Evolutionary conservation across 2,888 invertebrate species (phyloP).

Genomic region (Chrysolina americana): DNA sequence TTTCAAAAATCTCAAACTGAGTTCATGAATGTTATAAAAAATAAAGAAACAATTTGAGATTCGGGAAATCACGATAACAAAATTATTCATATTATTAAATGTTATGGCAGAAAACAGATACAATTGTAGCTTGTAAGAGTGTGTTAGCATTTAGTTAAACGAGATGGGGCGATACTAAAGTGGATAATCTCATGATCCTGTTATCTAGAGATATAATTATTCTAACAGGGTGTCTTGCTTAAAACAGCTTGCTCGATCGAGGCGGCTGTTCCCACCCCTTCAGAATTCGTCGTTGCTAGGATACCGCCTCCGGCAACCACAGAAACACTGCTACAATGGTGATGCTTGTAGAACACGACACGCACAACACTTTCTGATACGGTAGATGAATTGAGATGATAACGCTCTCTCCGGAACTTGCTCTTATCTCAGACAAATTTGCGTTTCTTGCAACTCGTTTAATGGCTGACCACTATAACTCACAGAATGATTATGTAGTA

Average conservation of each 20-base stretch:
- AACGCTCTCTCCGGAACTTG: constrained; percentile 59
- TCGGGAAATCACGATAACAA: constrained; percentile 34
- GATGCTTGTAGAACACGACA: constrained; percentile 69
- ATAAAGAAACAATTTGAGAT: constrained; percentile 28
- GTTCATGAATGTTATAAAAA: constrained; percentile 13
- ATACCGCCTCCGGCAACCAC: constrained; percentile 68
- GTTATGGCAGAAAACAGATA: constrained; percentile 54
- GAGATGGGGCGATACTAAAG: constrained; percentile 68
- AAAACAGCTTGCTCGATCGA: constrained; percentile 70
- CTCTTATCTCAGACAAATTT: constrained; percentile 41
- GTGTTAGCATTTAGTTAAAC: constrained; percentile 66
- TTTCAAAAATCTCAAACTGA: background rate
- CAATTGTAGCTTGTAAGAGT: constrained; percentile 61
- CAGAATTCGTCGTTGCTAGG: constrained; percentile 65
- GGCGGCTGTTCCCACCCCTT: constrained; percentile 60
- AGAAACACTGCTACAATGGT: constrained; percentile 70
- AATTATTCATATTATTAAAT: constrained; percentile 40
- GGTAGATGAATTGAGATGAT: constrained; percentile 68
- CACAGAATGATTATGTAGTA: background rate
- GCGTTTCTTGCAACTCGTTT: constrained; percentile 37
- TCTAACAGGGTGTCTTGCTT: constrained; percentile 71
- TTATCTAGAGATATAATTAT: constrained; percentile 71
- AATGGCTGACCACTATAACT: constrained; percentile 11
- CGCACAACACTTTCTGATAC: constrained; percentile 67
- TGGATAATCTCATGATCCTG: constrained; percentile 71